These are phyloP conservation scores for Apamea monoglypha DNA, from an alignment of 2,888 invertebrate genomes.

Conservation along the genomic window DNA sequence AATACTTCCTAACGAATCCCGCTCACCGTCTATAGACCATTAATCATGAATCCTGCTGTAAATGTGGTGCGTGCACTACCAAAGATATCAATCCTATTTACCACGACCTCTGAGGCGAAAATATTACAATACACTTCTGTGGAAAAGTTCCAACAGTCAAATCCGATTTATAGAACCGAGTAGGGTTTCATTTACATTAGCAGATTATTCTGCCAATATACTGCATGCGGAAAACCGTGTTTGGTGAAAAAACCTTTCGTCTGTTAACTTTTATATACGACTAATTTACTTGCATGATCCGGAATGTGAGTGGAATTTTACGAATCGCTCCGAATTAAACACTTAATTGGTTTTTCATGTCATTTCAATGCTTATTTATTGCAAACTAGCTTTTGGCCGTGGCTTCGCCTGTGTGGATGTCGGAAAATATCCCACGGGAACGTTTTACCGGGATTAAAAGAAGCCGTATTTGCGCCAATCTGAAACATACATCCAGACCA, in stretches of 20 bases:
- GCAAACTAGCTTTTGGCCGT: background rate
- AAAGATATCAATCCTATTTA: slow-evolving; percentile 61
- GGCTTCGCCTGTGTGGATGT: background rate
- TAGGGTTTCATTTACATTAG: slow-evolving; percentile 61
- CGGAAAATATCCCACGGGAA: background rate
- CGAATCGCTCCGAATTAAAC: background rate
- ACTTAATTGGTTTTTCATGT: slow-evolving; percentile 13
- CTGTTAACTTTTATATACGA: slow-evolving; percentile 19
- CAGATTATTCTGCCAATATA: slow-evolving; percentile 54
- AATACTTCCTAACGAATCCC: slow-evolving; percentile 33
- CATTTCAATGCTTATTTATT: slow-evolving; percentile 16
- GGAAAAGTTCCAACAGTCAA: slow-evolving; percentile 58
- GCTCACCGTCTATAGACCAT: slow-evolving; percentile 37
- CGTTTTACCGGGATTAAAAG: background rate
- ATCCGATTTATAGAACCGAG: slow-evolving; percentile 51
- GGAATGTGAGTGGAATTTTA: slow-evolving; percentile 5
- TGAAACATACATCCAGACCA: background rate
- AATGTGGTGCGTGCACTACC: slow-evolving; percentile 51
- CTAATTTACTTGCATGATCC: slow-evolving; percentile 42
- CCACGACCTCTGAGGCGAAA: slow-evolving; percentile 43
- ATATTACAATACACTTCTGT: slow-evolving; percentile 46
- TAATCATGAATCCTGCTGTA: slow-evolving; percentile 42
- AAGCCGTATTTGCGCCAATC: background rate
- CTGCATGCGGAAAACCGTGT: slow-evolving; percentile 27
- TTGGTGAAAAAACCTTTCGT: slow-evolving; percentile 19